Evolutionary conservation across 1,140 invertebrate genomes (phyloP).

Genomic region (Trachymyrmex cornetzi): DNA sequence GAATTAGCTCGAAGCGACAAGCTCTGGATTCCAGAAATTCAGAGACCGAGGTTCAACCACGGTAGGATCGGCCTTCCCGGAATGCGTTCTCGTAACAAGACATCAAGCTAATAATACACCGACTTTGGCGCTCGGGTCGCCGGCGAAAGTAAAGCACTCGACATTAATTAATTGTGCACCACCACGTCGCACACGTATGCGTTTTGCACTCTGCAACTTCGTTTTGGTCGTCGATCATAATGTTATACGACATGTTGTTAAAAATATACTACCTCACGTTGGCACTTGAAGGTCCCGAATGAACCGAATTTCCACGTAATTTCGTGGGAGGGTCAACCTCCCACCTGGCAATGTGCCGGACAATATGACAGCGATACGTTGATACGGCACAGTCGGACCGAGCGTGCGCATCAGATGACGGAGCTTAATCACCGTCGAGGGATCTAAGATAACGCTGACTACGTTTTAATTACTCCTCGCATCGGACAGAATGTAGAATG

Average conservation of each 20-base stretch:
- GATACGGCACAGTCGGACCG: constrained; percentile 28
- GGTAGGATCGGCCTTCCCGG: constrained; percentile 68
- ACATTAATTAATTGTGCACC: constrained; percentile 65
- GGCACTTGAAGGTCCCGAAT: not conserved
- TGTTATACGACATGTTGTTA: not conserved
- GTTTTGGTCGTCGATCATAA: not conserved
- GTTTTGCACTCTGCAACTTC: constrained; percentile 3
- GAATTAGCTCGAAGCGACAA: constrained; percentile 75
- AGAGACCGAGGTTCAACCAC: constrained; percentile 58
- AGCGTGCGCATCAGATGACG: constrained; percentile 70
- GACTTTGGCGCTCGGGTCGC: constrained; percentile 29
- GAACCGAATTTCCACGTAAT: constrained; percentile 37
- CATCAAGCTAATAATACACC: constrained; percentile 82
- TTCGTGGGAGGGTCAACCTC: constrained; percentile 49
- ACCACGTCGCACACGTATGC: constrained; percentile 4
- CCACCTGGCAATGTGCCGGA: constrained; percentile 52
- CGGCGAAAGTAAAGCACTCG: constrained; percentile 71
- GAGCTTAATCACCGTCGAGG: constrained; percentile 75
- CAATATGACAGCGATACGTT: constrained; percentile 41
- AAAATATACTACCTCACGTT: not conserved
- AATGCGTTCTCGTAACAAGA: constrained; percentile 78
- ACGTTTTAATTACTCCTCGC: constrained; percentile 81
- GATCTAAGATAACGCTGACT: constrained; percentile 81
- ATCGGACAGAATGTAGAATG: constrained; percentile 70
- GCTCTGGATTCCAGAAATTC: constrained; percentile 81